Evolutionary conservation across 2,888 invertebrate species (phyloP), one percentile per base, ranked within the genome.

Genomic region (Drosophila yooni): DNA sequence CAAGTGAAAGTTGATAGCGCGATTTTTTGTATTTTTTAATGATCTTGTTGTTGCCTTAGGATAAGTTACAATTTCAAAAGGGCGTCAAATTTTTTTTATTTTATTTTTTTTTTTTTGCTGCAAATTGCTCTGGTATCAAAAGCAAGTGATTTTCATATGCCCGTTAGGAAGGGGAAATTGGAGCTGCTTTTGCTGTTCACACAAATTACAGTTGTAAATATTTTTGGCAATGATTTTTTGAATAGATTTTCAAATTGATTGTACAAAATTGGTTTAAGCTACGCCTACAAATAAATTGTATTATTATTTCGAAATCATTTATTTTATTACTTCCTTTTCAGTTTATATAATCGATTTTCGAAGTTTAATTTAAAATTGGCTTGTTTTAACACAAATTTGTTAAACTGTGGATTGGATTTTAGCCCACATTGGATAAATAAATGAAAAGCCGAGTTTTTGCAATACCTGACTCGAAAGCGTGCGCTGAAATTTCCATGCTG

Each of bases 1-100:
- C 68, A 82, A 88, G 85, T 85, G 85, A 86, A 86, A 86, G 85
- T 85, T 80, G 74, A 75, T 83, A 74, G 70, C 56, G 29, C 54
- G 36, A 34, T 48, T 48, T 73, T 54, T 36, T 15, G 15, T 18
- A 2, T 6, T 21, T 48, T 25, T 10, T 48, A 40, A 66, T 36
- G 54, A 27, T 25, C 53, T 70, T 65, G 51, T 57, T 67, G 31
- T 60, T 66, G 8, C 78, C 72, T 62, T 15, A 38, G 78, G 67
- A 63, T 34, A 46, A 50, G 31, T 62, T 57, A 46, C 64, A 68
- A 68, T 65, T 76, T 38, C 40, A 48, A 77, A 78, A 78, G 78
- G 78, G 78, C 78, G 72, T 76, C 59, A 53, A 48, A 48, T 59
- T 77, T 58, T 21, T 25, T 1, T 11, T 6, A 11, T 15, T 0